Evolutionary conservation across 2,797 vertebrate genomes (phyloP), one percentile per base, ranked within the genome.

Genomic region (Onychomys torridus): DNA sequence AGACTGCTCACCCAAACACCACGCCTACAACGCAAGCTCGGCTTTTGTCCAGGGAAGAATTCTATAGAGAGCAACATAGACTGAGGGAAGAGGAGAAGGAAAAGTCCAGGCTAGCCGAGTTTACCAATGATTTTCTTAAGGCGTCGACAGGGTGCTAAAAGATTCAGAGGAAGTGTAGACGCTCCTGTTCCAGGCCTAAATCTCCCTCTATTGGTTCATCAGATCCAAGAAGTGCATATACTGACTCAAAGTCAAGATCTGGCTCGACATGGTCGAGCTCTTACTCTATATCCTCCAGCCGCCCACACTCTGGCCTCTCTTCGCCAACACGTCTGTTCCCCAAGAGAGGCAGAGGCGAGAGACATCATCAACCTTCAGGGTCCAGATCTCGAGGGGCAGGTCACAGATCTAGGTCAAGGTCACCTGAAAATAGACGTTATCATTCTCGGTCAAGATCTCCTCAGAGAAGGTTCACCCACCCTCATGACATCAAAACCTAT

Each of bases 111-210:
- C 99, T 99, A 98, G 99, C 99, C 98, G 99, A 99, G 98, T 99
- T 99, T 98, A 99, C 99, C 98, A 99, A 99, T 98, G 99, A 99
- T 99, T 99, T 99, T 99, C 99, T 99, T 98, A 99, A 99, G 99
- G 99, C 99, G 98, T 99, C 99, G 96, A 99, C 99, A 99, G 99
- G 99, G 98, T 99, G 99, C 98, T 99, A 99, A 99, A 99, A 99
- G 98, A 99, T 99, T 98, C 99, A 99, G 98, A 99, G 99, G 98
- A 99, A 99, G 98, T 98, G 99, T 98, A 99, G 99, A 97, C 99
- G 99, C 59, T 99, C 99, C 93, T 99, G 99, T 98, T 99, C 99
- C 97, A 99, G 99, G 98, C 99, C 99, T 88, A 99, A 99, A 98
- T 99, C 99, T 89, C 99, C 99, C 19, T 99, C 99, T 97, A 99